Conservation (phyloP, 2,113 vertebrate genomes). For the Sylvilagus bachmani region DNA sequence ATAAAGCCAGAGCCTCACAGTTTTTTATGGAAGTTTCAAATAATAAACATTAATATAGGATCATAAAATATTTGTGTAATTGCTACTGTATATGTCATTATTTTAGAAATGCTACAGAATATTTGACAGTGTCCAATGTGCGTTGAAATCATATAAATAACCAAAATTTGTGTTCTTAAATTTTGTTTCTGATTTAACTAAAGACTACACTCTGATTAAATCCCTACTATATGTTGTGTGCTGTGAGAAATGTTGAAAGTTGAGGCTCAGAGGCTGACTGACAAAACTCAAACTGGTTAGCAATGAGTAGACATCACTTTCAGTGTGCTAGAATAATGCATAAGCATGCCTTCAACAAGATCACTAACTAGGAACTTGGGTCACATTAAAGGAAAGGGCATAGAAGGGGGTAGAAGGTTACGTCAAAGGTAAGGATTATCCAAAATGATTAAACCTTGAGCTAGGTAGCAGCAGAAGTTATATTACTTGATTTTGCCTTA, state of each 20-base stretch:
- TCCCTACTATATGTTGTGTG: neutral
- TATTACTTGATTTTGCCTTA: neutral
- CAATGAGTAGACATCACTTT: neutral
- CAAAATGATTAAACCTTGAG: neutral
- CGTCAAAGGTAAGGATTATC: neutral
- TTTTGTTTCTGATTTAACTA: neutral
- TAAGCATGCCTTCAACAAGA: fast-evolving
- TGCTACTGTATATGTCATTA: neutral
- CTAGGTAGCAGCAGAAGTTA: neutral
- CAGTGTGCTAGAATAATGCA: neutral
- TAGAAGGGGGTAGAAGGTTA: neutral
- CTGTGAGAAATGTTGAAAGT: neutral
- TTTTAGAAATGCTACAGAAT: slow-evolving; percentile 11
- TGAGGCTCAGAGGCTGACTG: neutral
- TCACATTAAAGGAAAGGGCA: neutral
- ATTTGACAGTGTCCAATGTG: neutral
- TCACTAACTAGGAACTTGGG: neutral
- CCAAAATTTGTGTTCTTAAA: neutral
- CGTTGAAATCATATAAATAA: neutral
- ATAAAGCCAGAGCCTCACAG: neutral
- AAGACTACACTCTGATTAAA: neutral
- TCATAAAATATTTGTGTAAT: slow-evolving; percentile 3
- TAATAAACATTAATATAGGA: neutral
- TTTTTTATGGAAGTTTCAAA: neutral
- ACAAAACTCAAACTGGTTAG: neutral